phyloP scores from a whole-genome alignment of 2,113 vertebrate genomes.

The Pluvianellus socialis region DNA sequence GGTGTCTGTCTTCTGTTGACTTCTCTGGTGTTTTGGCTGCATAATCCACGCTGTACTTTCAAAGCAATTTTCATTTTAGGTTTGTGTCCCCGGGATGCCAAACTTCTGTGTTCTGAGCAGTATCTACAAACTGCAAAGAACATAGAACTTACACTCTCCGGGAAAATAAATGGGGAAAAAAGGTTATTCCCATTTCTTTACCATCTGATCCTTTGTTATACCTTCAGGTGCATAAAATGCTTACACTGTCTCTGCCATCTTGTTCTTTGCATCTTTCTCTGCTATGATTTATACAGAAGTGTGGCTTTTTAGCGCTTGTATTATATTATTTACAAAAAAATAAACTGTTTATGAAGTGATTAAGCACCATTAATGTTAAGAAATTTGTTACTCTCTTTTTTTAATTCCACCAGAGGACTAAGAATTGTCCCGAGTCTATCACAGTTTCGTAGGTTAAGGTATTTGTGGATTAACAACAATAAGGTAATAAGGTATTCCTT shows the following conservation, averaged over 20 bases:
- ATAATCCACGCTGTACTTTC: not conserved
- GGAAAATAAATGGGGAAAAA: not conserved
- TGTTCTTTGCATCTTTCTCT: not conserved
- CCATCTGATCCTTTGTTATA: not conserved
- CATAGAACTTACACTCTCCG: not conserved
- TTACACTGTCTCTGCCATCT: not conserved
- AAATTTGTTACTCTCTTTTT: not conserved
- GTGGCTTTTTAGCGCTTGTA: not conserved
- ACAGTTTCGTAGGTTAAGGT: constrained; percentile 74
- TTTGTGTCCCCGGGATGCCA: not conserved
- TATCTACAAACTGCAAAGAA: not conserved
- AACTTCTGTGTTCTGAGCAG: not conserved
- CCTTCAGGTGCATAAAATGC: not conserved
- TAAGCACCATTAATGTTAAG: not conserved
- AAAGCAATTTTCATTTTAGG: not conserved
- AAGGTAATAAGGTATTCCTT: constrained; percentile 69
- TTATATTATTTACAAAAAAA: not conserved
- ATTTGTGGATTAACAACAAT: constrained; percentile 83
- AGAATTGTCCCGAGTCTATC: constrained; percentile 75
- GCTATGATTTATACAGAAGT: not conserved
- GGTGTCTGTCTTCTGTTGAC: not conserved
- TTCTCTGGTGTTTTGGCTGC: not conserved
- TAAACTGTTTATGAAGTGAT: not conserved
- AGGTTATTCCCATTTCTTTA: not conserved
- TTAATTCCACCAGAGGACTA: constrained; percentile 67